phyloP scores from a whole-genome alignment of 2,888 invertebrate genomes.

The Diarsia rubi region DNA sequence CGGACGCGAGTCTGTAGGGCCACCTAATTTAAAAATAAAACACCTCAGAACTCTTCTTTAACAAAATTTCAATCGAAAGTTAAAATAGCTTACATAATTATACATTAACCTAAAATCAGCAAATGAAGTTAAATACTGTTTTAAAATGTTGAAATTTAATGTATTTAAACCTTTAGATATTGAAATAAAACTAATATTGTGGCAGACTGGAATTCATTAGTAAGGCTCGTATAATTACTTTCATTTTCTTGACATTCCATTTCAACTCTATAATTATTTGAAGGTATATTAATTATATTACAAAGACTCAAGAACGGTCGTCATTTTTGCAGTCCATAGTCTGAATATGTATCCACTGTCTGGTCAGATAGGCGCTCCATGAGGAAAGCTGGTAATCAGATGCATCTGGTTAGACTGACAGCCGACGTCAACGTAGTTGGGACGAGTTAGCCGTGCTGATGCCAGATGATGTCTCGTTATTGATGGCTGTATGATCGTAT shows the following conservation, averaged over 20 bases:
- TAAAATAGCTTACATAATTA: not conserved
- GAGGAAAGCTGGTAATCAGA: too few relatives aligned
- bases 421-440: too few relatives aligned
- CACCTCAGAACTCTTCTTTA: not conserved
- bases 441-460: too few relatives aligned
- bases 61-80: not conserved
- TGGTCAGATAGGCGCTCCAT: too few relatives aligned
- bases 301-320: not conserved
- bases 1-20: too few relatives aligned
- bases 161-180: not conserved
- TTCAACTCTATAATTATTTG: not conserved
- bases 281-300: not conserved
- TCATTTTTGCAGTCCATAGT: not conserved
- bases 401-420: too few relatives aligned
- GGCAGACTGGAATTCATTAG: not conserved
- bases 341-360: not conserved
- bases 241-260: not conserved
- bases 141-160: constrained; percentile 3
- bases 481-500: too few relatives aligned
- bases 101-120: not conserved
- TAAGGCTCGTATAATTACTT: not conserved
- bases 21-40: not conserved
- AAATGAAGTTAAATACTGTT: not conserved
- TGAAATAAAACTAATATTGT: constrained; percentile 16
- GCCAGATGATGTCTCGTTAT: too few relatives aligned